Evolutionary conservation across 2,113 vertebrate species (phyloP).

Genomic region (Cololabis saira): DNA sequence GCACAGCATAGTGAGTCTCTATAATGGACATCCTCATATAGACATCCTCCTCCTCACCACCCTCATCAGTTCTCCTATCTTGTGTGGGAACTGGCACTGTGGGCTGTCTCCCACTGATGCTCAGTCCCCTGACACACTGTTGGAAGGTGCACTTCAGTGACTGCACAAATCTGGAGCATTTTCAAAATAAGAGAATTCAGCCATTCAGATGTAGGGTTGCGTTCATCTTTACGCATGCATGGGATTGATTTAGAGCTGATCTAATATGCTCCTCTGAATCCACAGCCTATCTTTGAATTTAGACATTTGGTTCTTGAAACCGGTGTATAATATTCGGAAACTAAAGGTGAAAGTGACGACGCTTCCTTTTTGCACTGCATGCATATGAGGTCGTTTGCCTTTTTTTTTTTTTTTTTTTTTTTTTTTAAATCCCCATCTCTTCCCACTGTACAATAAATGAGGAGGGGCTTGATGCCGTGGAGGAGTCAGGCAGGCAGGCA

Average conservation of each 20-base stretch:
- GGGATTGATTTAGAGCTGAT: neutral
- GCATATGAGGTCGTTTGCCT: slow-evolving; percentile 44
- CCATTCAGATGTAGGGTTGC: neutral
- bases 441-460: slow-evolving; percentile 72
- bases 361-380: slow-evolving; percentile 60
- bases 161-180: slow-evolving; percentile 28
- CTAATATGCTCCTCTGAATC: neutral
- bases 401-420: neutral
- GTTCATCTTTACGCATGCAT: neutral
- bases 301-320: too few species aligned
- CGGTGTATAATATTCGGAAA: slow-evolving; percentile 1
- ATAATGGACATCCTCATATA: neutral
- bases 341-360: slow-evolving; percentile 60
- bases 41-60: neutral
- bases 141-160: slow-evolving; percentile 28
- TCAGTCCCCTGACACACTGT: slow-evolving; percentile 4
- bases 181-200: slow-evolving; percentile 26
- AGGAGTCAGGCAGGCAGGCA: slow-evolving; percentile 64
- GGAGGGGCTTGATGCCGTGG: slow-evolving; percentile 79
- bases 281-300: neutral
- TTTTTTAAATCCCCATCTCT: slow-evolving; percentile 24
- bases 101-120: neutral
- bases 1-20: too few species aligned
- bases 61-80: neutral
- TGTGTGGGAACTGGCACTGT: neutral